phyloP scores from a whole-genome alignment of 1,140 invertebrate genomes.

The Tribolium madens region DNA sequence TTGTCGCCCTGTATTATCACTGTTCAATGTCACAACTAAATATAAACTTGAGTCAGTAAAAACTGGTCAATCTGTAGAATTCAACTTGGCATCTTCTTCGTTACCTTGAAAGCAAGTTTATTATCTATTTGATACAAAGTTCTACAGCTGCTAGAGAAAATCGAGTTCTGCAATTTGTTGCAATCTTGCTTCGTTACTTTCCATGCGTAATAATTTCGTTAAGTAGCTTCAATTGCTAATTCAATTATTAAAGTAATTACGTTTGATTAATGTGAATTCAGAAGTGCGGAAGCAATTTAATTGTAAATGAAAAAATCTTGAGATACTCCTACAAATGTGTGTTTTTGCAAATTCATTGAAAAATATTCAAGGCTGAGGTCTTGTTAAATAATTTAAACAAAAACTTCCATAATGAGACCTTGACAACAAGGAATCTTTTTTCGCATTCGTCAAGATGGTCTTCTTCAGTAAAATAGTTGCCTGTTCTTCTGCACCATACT shows the following conservation, averaged over 20 bases:
- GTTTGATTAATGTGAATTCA: constrained; percentile 2
- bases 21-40: too few relatives aligned
- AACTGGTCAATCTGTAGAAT: background rate
- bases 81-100: background rate
- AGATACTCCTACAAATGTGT: background rate
- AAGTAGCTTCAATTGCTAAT: constrained; percentile 2
- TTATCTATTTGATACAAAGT: background rate
- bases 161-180: background rate
- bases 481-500: background rate
- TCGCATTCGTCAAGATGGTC: background rate
- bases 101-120: constrained; percentile 10
- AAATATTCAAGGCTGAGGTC: background rate
- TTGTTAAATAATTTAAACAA: background rate
- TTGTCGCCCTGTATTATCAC: too few relatives aligned
- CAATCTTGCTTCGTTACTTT: background rate
- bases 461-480: background rate
- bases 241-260: constrained; percentile 8
- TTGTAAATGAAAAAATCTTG: background rate
- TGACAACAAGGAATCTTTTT: constrained; percentile 2
- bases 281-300: background rate
- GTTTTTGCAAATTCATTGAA: constrained; percentile 4
- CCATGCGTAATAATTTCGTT: background rate
- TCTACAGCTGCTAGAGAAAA: constrained; percentile 2
- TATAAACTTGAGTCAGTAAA: constrained; percentile 30
- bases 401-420: constrained; percentile 11